Conservation (phyloP, 1,140 invertebrate genomes). For the Euura saliciscinereae region DNA sequence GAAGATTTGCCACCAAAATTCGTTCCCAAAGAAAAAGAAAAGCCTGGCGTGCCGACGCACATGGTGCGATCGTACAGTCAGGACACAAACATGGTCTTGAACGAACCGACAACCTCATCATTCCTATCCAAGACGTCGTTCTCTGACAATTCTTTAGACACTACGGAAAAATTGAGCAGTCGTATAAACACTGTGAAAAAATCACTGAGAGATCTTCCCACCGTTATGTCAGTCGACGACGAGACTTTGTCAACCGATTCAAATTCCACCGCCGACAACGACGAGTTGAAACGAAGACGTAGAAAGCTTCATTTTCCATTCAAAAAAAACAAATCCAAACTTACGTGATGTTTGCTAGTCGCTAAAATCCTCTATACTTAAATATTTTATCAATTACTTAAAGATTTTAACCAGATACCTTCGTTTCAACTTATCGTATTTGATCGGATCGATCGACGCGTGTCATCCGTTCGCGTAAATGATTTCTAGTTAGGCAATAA, state of each 20-base stretch:
- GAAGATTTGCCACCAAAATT: constrained; percentile 25
- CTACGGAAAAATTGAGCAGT: constrained; percentile 20
- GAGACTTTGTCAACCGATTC: constrained; percentile 62
- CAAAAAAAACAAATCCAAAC: constrained; percentile 52
- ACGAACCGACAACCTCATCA: constrained; percentile 33
- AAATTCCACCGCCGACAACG: constrained; percentile 60
- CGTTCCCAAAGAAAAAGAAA: neutral
- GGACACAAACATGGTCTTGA: constrained; percentile 49
- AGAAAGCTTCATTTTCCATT: constrained; percentile 59
- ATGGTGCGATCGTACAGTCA: constrained; percentile 53
- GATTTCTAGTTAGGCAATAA: neutral
- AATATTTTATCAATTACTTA: neutral
- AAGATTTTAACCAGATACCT: neutral
- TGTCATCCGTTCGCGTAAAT: neutral
- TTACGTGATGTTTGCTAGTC: constrained; percentile 47
- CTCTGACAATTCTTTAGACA: constrained; percentile 58
- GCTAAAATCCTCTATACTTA: neutral
- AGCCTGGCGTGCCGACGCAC: constrained; percentile 21
- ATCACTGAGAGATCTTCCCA: constrained; percentile 42
- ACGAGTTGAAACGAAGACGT: constrained; percentile 52
- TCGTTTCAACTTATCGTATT: neutral
- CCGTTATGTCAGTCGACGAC: constrained; percentile 51
- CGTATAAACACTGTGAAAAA: constrained; percentile 31
- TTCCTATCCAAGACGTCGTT: constrained; percentile 55
- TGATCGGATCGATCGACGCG: neutral